Evolutionary conservation across 2,888 invertebrate species (phyloP).

Genomic region (Drosophila pseudotakahashii): DNA sequence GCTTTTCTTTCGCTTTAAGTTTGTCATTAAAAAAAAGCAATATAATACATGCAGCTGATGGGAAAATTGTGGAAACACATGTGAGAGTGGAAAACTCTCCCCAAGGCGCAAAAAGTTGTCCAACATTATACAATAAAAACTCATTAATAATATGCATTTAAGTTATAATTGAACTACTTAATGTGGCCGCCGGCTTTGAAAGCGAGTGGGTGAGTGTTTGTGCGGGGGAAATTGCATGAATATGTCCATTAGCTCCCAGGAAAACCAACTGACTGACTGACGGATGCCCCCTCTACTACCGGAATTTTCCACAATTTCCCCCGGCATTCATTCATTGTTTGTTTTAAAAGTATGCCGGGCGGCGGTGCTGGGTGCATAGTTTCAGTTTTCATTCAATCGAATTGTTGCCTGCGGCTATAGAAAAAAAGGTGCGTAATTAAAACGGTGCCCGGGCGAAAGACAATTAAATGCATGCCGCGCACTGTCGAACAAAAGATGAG

Average conservation of each 20-base stretch:
- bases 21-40: slow-evolving; percentile 32
- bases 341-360: slow-evolving; percentile 24
- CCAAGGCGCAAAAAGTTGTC: slow-evolving; percentile 59
- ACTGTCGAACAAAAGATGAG: slow-evolving; percentile 59
- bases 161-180: slow-evolving; percentile 79
- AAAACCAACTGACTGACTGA: too few species aligned
- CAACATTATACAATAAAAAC: slow-evolving; percentile 75
- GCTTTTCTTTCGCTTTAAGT: slow-evolving; percentile 26
- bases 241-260: slow-evolving; percentile 35
- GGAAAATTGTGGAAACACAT: slow-evolving; percentile 25
- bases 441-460: slow-evolving; percentile 61
- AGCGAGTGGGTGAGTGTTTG: slow-evolving; percentile 7
- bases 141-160: slow-evolving; percentile 78
- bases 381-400: slow-evolving; percentile 66
- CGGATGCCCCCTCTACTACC: slow-evolving; percentile 1
- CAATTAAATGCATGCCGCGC: slow-evolving; percentile 74
- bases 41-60: slow-evolving; percentile 67
- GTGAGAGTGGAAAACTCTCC: slow-evolving; percentile 22
- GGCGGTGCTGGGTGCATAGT: slow-evolving; percentile 30
- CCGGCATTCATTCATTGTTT: slow-evolving; percentile 21
- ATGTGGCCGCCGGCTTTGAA: slow-evolving; percentile 39
- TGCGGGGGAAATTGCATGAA: slow-evolving; percentile 49
- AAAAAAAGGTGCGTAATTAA: slow-evolving; percentile 74
- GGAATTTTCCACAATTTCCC: slow-evolving; percentile 20
- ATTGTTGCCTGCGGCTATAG: slow-evolving; percentile 48